Evolutionary conservation across 1,140 invertebrate genomes (phyloP).

Genomic region (Hypothenemus hampei): DNA sequence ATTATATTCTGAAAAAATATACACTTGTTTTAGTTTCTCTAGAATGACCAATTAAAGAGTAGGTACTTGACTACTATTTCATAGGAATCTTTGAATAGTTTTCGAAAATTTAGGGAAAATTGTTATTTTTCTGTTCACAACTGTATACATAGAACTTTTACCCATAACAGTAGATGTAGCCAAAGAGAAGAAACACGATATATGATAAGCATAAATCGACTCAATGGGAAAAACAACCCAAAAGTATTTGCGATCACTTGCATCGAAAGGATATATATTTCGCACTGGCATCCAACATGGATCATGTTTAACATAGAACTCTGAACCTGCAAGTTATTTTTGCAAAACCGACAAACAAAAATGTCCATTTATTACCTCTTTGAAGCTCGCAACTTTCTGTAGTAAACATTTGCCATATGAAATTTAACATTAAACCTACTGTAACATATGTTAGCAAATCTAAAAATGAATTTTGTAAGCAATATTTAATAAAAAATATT

Average conservation of each 20-base stretch:
- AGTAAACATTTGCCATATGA: slow-evolving; percentile 11
- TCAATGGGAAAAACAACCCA: slow-evolving; percentile 5
- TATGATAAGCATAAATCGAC: background rate
- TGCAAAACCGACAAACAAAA: background rate
- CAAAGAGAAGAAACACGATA: slow-evolving; percentile 4
- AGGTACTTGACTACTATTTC: too few species aligned
- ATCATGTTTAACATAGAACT: slow-evolving; percentile 9
- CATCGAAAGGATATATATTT: slow-evolving; percentile 12
- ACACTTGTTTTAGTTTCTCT: too few species aligned
- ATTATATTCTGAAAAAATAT: background rate
- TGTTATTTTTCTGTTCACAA: too few species aligned
- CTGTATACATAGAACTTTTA: too few species aligned
- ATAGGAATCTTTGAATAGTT: too few species aligned
- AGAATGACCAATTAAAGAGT: too few species aligned
- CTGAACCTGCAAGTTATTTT: slow-evolving; percentile 1
- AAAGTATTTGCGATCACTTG: background rate
- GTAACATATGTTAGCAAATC: slow-evolving; percentile 15
- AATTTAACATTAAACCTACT: background rate
- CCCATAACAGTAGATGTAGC: slow-evolving; percentile 2
- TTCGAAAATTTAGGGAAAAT: too few species aligned
- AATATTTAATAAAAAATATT: background rate
- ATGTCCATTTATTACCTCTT: slow-evolving; percentile 9
- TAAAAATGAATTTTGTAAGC: background rate
- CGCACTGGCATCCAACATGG: slow-evolving; percentile 9
- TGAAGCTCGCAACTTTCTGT: slow-evolving; percentile 6